phyloP scores from a whole-genome alignment of 2,113 vertebrate species.

The Macquaria ambigua region DNA sequence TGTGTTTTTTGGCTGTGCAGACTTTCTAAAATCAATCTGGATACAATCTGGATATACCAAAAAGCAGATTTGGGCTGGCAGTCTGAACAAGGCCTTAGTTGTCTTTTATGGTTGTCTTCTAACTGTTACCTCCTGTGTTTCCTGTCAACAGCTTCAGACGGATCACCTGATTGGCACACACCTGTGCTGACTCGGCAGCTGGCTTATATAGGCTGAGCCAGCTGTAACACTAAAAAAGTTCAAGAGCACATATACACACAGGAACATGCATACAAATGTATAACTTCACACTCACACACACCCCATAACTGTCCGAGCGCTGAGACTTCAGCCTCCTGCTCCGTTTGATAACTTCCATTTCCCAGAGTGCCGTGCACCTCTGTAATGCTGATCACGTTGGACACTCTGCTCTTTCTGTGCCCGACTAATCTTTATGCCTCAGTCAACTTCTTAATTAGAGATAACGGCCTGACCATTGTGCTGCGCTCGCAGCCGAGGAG shows the following conservation, averaged over 20 bases:
- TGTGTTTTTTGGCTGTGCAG: no score
- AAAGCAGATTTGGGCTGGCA: no score
- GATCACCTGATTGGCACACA: neutral
- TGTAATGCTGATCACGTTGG: slow-evolving; percentile 78
- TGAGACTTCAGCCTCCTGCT: slow-evolving; percentile 23
- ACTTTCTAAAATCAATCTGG: no score
- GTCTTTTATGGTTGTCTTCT: neutral
- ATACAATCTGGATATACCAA: no score
- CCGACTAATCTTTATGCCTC: slow-evolving; percentile 87
- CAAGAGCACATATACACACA: neutral
- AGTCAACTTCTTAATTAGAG: slow-evolving; percentile 93
- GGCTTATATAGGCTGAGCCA: neutral
- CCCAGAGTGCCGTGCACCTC: slow-evolving; percentile 50
- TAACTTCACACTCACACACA: neutral
- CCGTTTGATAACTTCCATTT: slow-evolving; percentile 51
- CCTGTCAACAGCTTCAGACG: no score
- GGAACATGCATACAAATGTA: neutral
- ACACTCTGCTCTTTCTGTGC: slow-evolving; percentile 85
- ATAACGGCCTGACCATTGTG: slow-evolving; percentile 85
- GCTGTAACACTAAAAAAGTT: neutral
- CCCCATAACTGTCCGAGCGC: neutral
- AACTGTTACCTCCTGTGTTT: neutral
- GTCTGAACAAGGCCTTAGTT: no score
- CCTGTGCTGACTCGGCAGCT: neutral
- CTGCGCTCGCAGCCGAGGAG: slow-evolving; percentile 81